Evolutionary conservation across 2,797 vertebrate species (phyloP), one percentile per base, ranked within the genome.

Genomic region (Microchirus variegatus): DNA sequence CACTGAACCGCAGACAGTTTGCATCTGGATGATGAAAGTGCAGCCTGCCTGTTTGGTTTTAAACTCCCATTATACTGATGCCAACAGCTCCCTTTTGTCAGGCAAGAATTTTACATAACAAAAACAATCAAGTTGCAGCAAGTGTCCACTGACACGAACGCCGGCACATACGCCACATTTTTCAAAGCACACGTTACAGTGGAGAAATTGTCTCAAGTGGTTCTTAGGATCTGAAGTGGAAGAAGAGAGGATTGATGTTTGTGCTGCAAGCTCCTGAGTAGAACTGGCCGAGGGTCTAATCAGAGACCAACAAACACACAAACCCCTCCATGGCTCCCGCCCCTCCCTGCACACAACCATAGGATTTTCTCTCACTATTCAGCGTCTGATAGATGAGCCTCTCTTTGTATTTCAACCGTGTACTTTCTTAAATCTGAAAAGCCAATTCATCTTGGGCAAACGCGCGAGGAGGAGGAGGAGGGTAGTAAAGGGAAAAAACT

Each of bases 361-460:
- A 83, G 87, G 90, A 90, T 92, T 91, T 90, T 86, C 83, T 89
- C 88, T 87, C 84, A 83, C 88, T 88, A 90, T 90, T 91, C 90
- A 84, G 81, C 55, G 75, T 70, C 84, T 93, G 91, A 92, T 92
- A 90, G 86, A 92, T 89, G 89, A 92, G 89, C 85, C 87, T 80
- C 87, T 87, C 86, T 90, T 92, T 92, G 89, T 91, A 90, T 91
- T 92, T 91, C 88, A 88, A 81, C 86, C 87, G 77, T 90, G 85
- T 86, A 88, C 88, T 91, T 91, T 93, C 88, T 92, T 92, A 91
- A 91, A 92, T 91, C 90, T 90, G 83, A 91, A 92, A 91, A 92
- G 91, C 90, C 89, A 90, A 90, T 92, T 91, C 89, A 92, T 92
- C 89, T 89, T 88, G 81, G 78, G 85, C 81, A 87, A 90, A 86